Evolutionary conservation across 2,888 invertebrate genomes (phyloP).

Genomic region (Agrochola litura): DNA sequence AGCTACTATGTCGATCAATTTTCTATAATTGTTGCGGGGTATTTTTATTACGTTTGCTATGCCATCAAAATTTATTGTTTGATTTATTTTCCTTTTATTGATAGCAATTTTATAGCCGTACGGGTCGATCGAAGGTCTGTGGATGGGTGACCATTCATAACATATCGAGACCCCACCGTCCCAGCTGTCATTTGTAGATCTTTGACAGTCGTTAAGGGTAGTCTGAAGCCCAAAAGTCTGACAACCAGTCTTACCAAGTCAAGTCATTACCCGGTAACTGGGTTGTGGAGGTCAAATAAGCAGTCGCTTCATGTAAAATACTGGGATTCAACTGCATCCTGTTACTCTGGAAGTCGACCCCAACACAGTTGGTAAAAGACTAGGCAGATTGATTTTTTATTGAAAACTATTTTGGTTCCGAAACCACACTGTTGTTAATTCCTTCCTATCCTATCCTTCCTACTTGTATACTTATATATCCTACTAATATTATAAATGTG

Average conservation of each 20-base stretch:
- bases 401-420: not conserved
- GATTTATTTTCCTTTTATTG: not conserved
- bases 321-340: not conserved
- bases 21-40: constrained; percentile 11
- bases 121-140: not conserved
- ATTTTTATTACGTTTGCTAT: not conserved
- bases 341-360: not conserved
- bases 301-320: not conserved
- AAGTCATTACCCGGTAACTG: not conserved
- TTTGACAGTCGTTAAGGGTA: not conserved
- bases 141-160: not conserved
- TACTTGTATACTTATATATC: too few species aligned
- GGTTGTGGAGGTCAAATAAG: not conserved
- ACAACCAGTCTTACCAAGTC: not conserved
- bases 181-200: not conserved
- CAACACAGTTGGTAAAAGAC: not conserved
- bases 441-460: too few species aligned
- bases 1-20: constrained; percentile 21
- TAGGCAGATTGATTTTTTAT: not conserved
- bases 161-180: not conserved
- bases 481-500: too few species aligned
- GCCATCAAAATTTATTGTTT: not conserved
- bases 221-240: not conserved
- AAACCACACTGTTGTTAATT: not conserved
- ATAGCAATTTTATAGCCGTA: not conserved